Conservation (phyloP, 1,140 invertebrate genomes). For the Drosophila subobscura region DNA sequence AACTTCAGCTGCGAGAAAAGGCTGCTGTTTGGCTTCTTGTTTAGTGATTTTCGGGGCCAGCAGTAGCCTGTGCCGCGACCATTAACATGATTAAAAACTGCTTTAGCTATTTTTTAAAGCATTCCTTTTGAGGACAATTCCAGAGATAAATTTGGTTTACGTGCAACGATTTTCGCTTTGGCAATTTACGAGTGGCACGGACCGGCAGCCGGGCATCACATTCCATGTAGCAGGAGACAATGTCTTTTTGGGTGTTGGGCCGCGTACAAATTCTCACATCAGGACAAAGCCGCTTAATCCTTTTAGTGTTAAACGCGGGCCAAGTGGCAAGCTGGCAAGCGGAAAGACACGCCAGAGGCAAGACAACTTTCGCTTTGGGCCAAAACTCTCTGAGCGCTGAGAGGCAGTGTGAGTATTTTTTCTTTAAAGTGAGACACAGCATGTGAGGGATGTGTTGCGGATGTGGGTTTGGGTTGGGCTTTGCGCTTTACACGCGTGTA, state of each 20-base stretch:
- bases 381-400: neutral
- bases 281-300: slow-evolving; percentile 78
- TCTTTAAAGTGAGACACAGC: slow-evolving; percentile 65
- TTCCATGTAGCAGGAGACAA: slow-evolving; percentile 12
- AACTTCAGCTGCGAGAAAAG: neutral
- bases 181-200: slow-evolving; percentile 48
- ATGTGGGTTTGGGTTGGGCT: slow-evolving; percentile 31
- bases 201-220: neutral
- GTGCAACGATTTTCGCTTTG: slow-evolving; percentile 39
- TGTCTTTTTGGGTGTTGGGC: slow-evolving; percentile 21
- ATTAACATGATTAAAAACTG: slow-evolving; percentile 59
- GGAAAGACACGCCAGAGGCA: slow-evolving; percentile 11
- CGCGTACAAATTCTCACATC: slow-evolving; percentile 75
- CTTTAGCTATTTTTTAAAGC: slow-evolving; percentile 48
- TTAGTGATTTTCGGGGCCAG: too few relatives aligned
- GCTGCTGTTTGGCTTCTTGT: too few relatives aligned
- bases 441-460: slow-evolving; percentile 9
- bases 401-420: slow-evolving; percentile 47
- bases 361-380: slow-evolving; percentile 44
- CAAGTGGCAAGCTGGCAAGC: slow-evolving; percentile 62
- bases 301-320: slow-evolving; percentile 74
- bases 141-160: slow-evolving; percentile 72
- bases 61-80: too few relatives aligned
- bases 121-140: slow-evolving; percentile 43
- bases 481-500: slow-evolving; percentile 80